These are phyloP conservation scores for Telenomus remus DNA, from an alignment of 1,140 invertebrate genomes.

Conservation along the genomic window DNA sequence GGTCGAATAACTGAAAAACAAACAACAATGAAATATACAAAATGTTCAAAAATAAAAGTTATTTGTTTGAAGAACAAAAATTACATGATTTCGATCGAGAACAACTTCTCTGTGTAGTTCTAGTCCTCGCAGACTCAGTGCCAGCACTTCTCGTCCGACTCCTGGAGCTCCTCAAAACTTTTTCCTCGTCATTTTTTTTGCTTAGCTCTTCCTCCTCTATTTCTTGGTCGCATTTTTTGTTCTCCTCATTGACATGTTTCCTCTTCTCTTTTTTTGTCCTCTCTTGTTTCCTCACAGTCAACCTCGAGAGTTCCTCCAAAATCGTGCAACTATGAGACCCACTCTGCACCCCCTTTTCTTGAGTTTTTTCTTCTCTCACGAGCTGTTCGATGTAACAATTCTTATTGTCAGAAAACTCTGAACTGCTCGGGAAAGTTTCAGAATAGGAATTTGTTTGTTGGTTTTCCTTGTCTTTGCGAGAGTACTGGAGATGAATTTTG, in stretches of 20 bases:
- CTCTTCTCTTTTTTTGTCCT: slow-evolving; percentile 8
- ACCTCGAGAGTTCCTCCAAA: slow-evolving; percentile 16
- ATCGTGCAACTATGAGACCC: background rate
- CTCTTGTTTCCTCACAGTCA: slow-evolving; percentile 16
- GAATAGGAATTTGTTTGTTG: no score
- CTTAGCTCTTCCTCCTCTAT: background rate
- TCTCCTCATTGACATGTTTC: background rate
- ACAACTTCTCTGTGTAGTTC: slow-evolving; percentile 42
- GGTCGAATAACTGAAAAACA: slow-evolving; percentile 76
- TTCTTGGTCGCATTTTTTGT: slow-evolving; percentile 1
- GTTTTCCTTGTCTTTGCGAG: slow-evolving; percentile 57
- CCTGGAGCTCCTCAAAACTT: slow-evolving; percentile 8
- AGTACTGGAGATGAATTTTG: slow-evolving; percentile 59
- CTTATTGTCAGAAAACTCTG: no score
- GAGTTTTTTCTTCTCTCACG: background rate
- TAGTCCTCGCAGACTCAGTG: slow-evolving; percentile 51
- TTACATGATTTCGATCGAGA: slow-evolving; percentile 56
- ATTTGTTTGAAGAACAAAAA: no score
- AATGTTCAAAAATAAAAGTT: no score
- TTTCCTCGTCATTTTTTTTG: background rate
- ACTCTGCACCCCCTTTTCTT: no score
- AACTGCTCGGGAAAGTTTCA: no score
- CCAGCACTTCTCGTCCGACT: slow-evolving; percentile 49
- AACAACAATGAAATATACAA: background rate
- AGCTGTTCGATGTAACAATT: background rate